These are phyloP conservation scores for Apamea anceps DNA, from an alignment of 2,888 invertebrate genomes.

Conservation along the genomic window DNA sequence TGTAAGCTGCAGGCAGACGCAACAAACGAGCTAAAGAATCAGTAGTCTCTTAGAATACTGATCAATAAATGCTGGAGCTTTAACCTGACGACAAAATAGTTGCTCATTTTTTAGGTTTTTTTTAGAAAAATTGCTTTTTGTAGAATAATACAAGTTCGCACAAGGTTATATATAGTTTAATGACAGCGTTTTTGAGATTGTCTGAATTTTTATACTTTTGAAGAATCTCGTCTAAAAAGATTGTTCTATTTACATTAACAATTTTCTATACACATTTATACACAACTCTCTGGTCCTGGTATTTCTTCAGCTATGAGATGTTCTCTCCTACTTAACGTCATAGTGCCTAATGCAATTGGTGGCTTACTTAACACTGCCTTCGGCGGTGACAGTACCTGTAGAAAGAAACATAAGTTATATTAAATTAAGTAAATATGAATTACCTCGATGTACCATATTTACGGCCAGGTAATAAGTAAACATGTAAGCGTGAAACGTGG, in stretches of 20 bases:
- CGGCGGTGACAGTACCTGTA: constrained; percentile 80
- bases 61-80: constrained; percentile 17
- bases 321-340: constrained; percentile 85
- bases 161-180: neutral
- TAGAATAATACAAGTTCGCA: neutral
- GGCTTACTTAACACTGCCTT: constrained; percentile 77
- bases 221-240: constrained; percentile 31
- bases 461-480: neutral
- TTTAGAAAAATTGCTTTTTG: neutral
- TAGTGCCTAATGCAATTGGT: constrained; percentile 73
- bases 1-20: constrained; percentile 43
- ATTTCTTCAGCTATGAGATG: constrained; percentile 88
- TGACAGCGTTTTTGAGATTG: neutral
- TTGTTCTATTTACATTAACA: constrained; percentile 47
- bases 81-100: constrained; percentile 9
- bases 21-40: constrained; percentile 43
- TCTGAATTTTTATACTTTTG: neutral
- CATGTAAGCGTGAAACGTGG: neutral
- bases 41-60: constrained; percentile 34
- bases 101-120: neutral
- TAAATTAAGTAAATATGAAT: neutral
- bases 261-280: constrained; percentile 73
- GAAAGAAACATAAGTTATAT: neutral
- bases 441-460: neutral
- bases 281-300: constrained; percentile 89